Percentiles rank a stretch among this genome's conserved stretches.
These are phyloP conservation scores for Notolepis coatsorum DNA, from an alignment of 2,797 vertebrate species.

Conservation along the genomic window DNA sequence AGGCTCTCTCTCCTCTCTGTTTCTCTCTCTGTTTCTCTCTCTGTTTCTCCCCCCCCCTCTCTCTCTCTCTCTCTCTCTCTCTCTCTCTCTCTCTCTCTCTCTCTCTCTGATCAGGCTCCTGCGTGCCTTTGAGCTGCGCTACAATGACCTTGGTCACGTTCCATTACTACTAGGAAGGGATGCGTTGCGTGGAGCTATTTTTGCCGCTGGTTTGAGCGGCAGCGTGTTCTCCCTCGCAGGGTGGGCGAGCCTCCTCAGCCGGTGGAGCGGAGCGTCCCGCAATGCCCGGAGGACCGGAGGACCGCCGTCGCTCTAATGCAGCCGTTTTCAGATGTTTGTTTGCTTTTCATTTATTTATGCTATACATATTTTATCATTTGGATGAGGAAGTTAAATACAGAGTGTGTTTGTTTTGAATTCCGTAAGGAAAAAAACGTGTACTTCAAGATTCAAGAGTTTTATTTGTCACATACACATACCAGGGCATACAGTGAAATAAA, in stretches of 20 bases:
- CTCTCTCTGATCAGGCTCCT: constrained; percentile 1
- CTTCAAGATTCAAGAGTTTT: no score
- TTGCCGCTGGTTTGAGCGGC: constrained; percentile 43
- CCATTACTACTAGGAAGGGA: constrained; percentile 33
- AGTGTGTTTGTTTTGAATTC: background rate
- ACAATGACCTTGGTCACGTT: constrained; percentile 53
- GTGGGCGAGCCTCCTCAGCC: constrained; percentile 36
- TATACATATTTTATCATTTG: constrained; percentile 1
- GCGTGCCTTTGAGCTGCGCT: constrained; percentile 32
- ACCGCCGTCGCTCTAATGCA: constrained; percentile 27
- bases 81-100: background rate
- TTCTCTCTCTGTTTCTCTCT: constrained; percentile 4
- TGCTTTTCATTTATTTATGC: constrained; percentile 41
- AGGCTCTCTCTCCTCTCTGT: no score
- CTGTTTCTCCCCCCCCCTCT: background rate
- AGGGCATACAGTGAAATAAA: no score
- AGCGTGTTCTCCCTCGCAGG: constrained; percentile 45
- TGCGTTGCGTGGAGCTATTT: constrained; percentile 52
- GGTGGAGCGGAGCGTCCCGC: constrained; percentile 34
- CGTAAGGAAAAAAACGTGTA: background rate
- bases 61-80: background rate
- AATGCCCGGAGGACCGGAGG: constrained; percentile 4
- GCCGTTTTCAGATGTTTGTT: constrained; percentile 15
- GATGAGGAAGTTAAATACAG: constrained; percentile 7
- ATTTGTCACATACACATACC: no score